phyloP scores from a whole-genome alignment of 2,797 vertebrate species.

The Takifugu rubripes region DNA sequence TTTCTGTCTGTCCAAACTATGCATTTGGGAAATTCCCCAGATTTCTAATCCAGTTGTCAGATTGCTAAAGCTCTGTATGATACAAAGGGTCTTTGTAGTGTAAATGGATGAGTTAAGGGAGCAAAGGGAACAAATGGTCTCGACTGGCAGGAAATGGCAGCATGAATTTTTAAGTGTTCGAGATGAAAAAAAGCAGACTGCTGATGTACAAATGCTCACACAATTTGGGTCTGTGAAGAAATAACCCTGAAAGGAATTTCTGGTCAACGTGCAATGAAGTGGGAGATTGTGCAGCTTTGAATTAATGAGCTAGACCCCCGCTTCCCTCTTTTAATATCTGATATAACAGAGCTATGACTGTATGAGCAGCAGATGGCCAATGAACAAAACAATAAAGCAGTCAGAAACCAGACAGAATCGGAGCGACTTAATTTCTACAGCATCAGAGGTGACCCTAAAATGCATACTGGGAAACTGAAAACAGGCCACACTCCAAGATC shows the following conservation, averaged over 20 bases:
- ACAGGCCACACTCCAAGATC: slow-evolving; percentile 26
- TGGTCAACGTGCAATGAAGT: slow-evolving; percentile 52
- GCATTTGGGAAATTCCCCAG: slow-evolving; percentile 48
- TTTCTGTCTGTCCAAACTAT: slow-evolving; percentile 14
- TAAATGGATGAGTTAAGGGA: slow-evolving; percentile 51
- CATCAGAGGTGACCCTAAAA: slow-evolving; percentile 46
- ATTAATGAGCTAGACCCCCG: slow-evolving; percentile 64
- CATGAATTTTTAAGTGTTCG: slow-evolving; percentile 40
- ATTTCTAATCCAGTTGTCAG: slow-evolving; percentile 20
- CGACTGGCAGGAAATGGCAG: slow-evolving; percentile 33
- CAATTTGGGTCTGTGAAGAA: slow-evolving; percentile 50
- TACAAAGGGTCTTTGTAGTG: slow-evolving; percentile 52
- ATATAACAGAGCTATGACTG: slow-evolving; percentile 66
- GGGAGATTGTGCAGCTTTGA: slow-evolving; percentile 49
- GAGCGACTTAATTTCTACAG: slow-evolving; percentile 69
- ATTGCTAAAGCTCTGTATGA: slow-evolving; percentile 24
- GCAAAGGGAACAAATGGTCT: slow-evolving; percentile 39
- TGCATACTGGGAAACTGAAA: slow-evolving; percentile 30
- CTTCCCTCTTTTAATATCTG: slow-evolving; percentile 40
- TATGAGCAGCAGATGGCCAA: slow-evolving; percentile 68
- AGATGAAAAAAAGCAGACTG: slow-evolving; percentile 54
- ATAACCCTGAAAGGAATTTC: slow-evolving; percentile 55
- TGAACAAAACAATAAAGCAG: slow-evolving; percentile 66
- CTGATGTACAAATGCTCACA: slow-evolving; percentile 68
- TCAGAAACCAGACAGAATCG: slow-evolving; percentile 50